Percentiles rank a stretch among this genome's conserved stretches.
phyloP scores from a whole-genome alignment of 2,888 invertebrate genomes.

The Rhingia campestris region DNA sequence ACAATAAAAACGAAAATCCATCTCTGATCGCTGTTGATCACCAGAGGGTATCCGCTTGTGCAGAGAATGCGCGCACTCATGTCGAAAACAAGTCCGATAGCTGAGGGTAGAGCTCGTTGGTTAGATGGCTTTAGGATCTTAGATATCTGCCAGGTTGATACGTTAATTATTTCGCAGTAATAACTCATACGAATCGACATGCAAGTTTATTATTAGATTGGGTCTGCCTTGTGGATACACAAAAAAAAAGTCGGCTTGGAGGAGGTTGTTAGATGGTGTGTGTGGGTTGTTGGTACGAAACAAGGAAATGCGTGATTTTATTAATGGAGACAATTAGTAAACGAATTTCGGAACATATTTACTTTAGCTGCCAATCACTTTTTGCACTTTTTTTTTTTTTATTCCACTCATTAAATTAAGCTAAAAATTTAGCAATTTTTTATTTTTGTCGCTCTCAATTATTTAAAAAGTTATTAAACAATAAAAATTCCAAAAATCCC shows the following conservation, averaged over 20 bases:
- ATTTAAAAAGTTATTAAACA: no score
- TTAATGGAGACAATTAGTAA: not conserved
- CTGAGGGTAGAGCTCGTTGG: conserved; percentile 9
- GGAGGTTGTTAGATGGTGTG: conserved; percentile 2
- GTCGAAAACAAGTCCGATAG: conserved; percentile 48
- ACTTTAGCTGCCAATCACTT: no score
- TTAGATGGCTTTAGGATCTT: conserved; percentile 40
- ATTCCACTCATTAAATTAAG: no score
- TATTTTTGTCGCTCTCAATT: no score
- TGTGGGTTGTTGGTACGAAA: not conserved
- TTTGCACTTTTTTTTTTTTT: no score
- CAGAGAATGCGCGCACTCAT: conserved; percentile 37
- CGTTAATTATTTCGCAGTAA: conserved; percentile 68
- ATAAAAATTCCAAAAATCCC: no score
- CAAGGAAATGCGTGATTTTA: not conserved
- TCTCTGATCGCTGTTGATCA: conserved; percentile 51
- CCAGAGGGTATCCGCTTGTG: conserved; percentile 22
- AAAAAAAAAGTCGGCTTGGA: not conserved
- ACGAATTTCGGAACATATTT: no score
- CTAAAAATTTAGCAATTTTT: no score
- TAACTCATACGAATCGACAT: conserved; percentile 69
- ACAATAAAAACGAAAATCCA: conserved; percentile 63
- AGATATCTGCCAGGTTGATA: conserved; percentile 36
- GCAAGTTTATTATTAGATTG: conserved; percentile 62
- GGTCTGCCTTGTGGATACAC: conserved; percentile 7